These are phyloP conservation scores for Picus viridis DNA, from an alignment of 2,797 vertebrate species.

Conservation along the genomic window DNA sequence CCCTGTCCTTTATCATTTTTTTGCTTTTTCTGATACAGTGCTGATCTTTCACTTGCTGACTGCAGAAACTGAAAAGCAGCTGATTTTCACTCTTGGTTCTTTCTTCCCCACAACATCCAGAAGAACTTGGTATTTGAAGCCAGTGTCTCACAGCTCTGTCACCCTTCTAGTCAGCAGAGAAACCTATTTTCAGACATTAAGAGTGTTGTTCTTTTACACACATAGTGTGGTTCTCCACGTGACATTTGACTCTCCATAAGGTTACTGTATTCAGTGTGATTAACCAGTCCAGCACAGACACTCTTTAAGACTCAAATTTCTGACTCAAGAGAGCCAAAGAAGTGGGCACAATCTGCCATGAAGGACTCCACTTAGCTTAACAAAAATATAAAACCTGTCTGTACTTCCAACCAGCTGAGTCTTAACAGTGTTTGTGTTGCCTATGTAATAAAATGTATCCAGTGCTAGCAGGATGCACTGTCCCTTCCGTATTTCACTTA, in stretches of 20 bases:
- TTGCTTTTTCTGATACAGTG: not conserved
- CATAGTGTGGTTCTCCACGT: not conserved
- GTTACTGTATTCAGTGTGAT: constrained; percentile 6
- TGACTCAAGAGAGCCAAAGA: not conserved
- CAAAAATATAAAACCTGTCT: not conserved
- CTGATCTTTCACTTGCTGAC: constrained; percentile 24
- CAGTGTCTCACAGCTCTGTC: constrained; percentile 26
- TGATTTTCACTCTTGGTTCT: not conserved
- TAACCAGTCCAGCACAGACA: not conserved
- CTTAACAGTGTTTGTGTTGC: not conserved
- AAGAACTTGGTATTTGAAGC: constrained; percentile 16
- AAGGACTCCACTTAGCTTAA: not conserved
- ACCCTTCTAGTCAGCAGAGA: not conserved
- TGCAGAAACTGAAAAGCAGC: not conserved
- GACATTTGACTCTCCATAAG: not conserved
- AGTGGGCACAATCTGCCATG: not conserved
- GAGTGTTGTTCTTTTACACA: constrained; percentile 38
- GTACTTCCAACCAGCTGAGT: not conserved
- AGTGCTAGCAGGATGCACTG: not conserved
- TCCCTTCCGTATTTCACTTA: not conserved
- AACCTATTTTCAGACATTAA: constrained; percentile 18
- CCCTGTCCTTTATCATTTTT: not conserved
- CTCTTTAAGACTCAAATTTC: not conserved
- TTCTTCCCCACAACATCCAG: not conserved
- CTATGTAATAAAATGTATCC: not conserved